phyloP scores from a whole-genome alignment of 2,888 invertebrate genomes.

The Thyatira batis region DNA sequence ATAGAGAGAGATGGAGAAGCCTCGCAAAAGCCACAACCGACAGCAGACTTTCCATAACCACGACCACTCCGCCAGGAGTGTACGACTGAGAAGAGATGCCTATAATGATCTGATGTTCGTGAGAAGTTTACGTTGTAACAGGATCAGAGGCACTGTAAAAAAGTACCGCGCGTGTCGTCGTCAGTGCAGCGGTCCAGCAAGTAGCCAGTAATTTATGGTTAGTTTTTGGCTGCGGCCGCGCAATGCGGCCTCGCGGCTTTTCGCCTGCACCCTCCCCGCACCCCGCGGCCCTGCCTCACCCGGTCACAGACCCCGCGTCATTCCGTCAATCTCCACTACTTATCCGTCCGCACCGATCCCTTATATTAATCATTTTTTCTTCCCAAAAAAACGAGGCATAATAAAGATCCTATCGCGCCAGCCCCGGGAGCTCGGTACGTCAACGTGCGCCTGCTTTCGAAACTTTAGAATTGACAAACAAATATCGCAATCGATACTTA shows the following conservation, averaged over 20 bases:
- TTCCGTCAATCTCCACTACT: conserved; percentile 79
- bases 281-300: conserved; percentile 36
- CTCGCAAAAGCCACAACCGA: too few species aligned
- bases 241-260: conserved; percentile 79
- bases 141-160: conserved; percentile 68
- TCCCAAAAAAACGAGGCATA: conserved; percentile 62
- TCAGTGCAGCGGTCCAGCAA: conserved; percentile 62
- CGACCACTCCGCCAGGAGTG: too few species aligned
- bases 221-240: conserved; percentile 79
- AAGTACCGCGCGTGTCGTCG: conserved; percentile 74
- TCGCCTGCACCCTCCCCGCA: conserved; percentile 49
- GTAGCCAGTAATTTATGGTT: conserved; percentile 82
- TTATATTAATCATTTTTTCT: conserved; percentile 76
- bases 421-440: conserved; percentile 49
- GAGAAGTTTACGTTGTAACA: conserved; percentile 77
- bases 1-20: too few species aligned
- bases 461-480: conserved; percentile 71
- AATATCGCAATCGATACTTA: conserved; percentile 75
- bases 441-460: conserved; percentile 55
- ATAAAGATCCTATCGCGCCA: conserved; percentile 71
- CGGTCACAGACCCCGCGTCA: conserved; percentile 79
- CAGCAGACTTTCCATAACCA: too few species aligned
- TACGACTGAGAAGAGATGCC: conserved; percentile 69
- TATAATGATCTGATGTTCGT: conserved; percentile 70
- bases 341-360: conserved; percentile 76